Evolutionary conservation across 1,140 invertebrate species (phyloP), one percentile per base, ranked within the genome.

Genomic region (Pectinophora gossypiella): DNA sequence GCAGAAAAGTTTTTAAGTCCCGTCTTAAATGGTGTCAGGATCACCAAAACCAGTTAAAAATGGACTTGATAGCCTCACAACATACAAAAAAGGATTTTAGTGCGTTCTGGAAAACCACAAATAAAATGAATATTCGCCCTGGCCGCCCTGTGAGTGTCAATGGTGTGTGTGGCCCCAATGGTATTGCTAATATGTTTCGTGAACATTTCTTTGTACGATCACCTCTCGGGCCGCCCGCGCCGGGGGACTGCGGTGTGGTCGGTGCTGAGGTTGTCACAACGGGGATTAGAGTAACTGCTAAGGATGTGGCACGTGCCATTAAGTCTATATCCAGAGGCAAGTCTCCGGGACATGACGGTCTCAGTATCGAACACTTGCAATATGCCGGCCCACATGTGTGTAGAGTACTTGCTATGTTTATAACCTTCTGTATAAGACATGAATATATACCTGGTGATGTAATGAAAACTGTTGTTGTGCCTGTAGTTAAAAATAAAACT

Each of bases 21-120:
- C 5, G 20, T 12, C 20, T 50, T 12, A 50, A 50, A 42, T 50
- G 48, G 48, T 50, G 48, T 16, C 48, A 50, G 18, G 21, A 50
- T 40, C 23, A 40, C 13, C n/a, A 42, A 10, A 12, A 50, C 0
- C 23, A 50, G 16, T 32, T 50, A 40, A 40, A 23, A 42, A 50
- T 38, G 35, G 36, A 50, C 13, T 32, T 50, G 5, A 12, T 50
- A 10, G 36, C 48, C 2, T 18, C 19, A 13, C 9, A 40, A 3
- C 48, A 50, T 40, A 7, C 36, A 3, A 38, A 38, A 38, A 9
- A 47, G 3, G 44, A n/a, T n/a, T n/a, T n/a, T n/a, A n/a, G n/a
- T n/a, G n/a, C n/a, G n/a, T n/a, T n/a, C n/a, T n/a, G n/a, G n/a
- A n/a, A n/a, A n/a, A n/a, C n/a, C n/a, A n/a, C n/a, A n/a, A n/a